Evolutionary conservation across 2,888 invertebrate species (phyloP), one percentile per base, ranked within the genome.

Genomic region (Cephus spinipes): DNA sequence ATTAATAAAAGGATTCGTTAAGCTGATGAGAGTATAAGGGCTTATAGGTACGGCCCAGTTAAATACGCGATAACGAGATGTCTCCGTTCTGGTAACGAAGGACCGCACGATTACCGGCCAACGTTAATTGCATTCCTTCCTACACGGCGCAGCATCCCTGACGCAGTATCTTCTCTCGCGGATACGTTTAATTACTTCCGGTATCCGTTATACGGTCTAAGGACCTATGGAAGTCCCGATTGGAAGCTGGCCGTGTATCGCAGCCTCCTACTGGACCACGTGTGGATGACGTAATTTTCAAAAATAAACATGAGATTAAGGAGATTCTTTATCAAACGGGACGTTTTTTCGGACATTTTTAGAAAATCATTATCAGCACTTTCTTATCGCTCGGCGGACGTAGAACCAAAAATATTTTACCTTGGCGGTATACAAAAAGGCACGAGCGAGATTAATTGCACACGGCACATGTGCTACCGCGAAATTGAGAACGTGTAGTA

Each of bases 161-260:
- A 80, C 73, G 76, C 34, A 73, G 80, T 76, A 74, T 78, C 9
- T 55, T 79, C 80, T 73, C 77, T 73, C 77, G 74, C 78, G 78
- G 74, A 85, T 85, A 85, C 81, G 79, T 82, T 87, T 87, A 86
- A 87, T 86, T 84, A 85, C 84, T 85, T 85, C 80, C 83, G 83
- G 79, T 79, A 83, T 80, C 55, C 55, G 55, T 23, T 6, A 55
- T 55, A 55, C 55, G 1, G 1, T 9, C 23, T 23, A 55, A 23
- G 23, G 23, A 6, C 9, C 55, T 9, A 9, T 55, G 2, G 23
- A 55, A 55, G 9, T 55, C 23, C 23, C 55, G 9, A 15, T 55
- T 55, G 23, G 23, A 55, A 55, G 1, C 9, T 23, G 2, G 9
- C 23, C 55, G 0, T 15, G 23, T 9, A 40, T 4, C 15, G 15